phyloP scores from a whole-genome alignment of 2,888 invertebrate species.

The Catotricha subobsoleta region DNA sequence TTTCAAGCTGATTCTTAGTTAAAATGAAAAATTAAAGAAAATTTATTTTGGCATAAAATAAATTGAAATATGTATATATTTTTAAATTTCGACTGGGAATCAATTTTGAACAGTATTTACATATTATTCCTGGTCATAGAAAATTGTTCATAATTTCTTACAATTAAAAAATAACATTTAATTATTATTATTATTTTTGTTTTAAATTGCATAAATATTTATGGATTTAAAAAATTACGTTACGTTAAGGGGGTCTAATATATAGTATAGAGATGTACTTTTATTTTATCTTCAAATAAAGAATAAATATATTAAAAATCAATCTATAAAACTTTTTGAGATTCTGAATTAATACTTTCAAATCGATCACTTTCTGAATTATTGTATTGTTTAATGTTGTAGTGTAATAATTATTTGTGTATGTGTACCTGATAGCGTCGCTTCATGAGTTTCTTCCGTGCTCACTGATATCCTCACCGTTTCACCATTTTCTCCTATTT shows the following conservation, averaged over 20 bases:
- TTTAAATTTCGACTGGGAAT: no score
- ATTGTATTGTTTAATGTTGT: background rate
- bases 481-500: conserved; percentile 23
- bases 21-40: background rate
- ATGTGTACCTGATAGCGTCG: conserved; percentile 42
- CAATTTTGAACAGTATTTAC: no score
- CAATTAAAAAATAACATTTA: no score
- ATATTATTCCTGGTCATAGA: no score
- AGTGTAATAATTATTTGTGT: background rate
- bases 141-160: no score
- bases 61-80: no score
- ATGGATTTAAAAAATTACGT: background rate
- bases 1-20: no score
- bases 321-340: no score
- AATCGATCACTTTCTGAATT: no score
- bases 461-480: conserved; percentile 34
- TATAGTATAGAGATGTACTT: background rate
- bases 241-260: background rate
- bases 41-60: background rate
- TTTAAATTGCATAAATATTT: no score
- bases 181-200: no score
- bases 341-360: no score
- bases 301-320: background rate
- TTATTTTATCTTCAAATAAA: background rate
- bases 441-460: conserved; percentile 42